Base-by-base conservation (phyloP, 2,113 vertebrate genomes). In the Manacus vitellinus region DNA sequence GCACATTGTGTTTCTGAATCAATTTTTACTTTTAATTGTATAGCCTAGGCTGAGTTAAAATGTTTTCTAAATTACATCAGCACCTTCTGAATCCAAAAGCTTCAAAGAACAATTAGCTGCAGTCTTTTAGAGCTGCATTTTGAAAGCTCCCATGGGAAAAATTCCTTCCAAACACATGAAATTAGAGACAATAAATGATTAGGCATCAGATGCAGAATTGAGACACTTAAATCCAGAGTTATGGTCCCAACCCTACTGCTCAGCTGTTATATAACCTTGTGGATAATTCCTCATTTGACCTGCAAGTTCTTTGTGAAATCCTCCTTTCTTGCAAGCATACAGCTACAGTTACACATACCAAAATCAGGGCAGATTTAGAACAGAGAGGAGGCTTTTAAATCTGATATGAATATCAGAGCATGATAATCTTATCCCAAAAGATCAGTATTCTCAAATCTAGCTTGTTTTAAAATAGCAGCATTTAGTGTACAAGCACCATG, bases 151-250 rank as follows among this genome's bases (percentile, higher is more conserved):
- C 31, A 4, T 31, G 43, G 63, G 79, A 93, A 85, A 93, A 79
- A 72, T 80, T 77, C 33, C 39, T 86, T 94, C 83, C 61, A 88
- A 85, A 86, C 33, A 59, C 35, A 47, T 62, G 63, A 89, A 95
- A 71, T 77, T 86, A 63, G 73, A 89, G 39, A 39, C 10, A 81
- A n/a, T 94, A 81, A 88, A 75, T 0, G 11, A 67, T 73, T 89
- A 74, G 19, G 52, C 46, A 70, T 92, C 75, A 92, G 55, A 91
- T 83, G 91, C 31, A 28, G 82, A 94, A 94, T 0, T 55, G 65
- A 92, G 65, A 92, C 39, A 88, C 74, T 92, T 92, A 92, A 94
- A 91, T 80, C 23, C 80, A 68, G 59, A 88, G 24, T 88, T 95
- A 86, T 52, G 30, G 51, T 84, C 44, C 71, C 75, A 92, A 62